phyloP scores from a whole-genome alignment of 2,888 invertebrate genomes.

The Thymelicus sylvestris region DNA sequence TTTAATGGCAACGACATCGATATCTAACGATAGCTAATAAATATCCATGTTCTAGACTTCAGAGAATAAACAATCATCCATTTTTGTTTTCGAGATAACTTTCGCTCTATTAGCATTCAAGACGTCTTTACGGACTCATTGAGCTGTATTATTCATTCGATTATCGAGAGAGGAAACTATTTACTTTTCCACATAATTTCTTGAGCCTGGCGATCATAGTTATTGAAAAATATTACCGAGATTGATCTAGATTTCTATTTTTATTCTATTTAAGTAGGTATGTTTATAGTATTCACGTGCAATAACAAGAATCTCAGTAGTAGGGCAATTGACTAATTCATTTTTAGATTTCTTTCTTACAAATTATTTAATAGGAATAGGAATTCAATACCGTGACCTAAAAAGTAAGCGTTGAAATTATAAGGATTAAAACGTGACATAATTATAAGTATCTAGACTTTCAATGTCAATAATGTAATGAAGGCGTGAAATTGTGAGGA shows the following conservation, averaged over 20 bases:
- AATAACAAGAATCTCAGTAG: neutral
- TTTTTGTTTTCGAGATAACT: constrained; percentile 28
- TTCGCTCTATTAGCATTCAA: constrained; percentile 28
- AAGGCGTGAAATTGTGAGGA: constrained; percentile 51
- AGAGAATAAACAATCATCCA: constrained; percentile 23
- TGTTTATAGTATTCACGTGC: neutral
- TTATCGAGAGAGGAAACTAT: constrained; percentile 19
- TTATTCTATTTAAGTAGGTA: neutral
- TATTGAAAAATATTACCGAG: neutral
- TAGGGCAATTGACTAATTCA: neutral
- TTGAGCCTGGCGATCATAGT: neutral
- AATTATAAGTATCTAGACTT: constrained; percentile 38
- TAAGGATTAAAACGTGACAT: constrained; percentile 41
- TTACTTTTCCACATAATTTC: neutral
- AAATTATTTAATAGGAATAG: neutral
- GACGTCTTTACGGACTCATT: constrained; percentile 24
- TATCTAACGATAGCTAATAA: constrained; percentile 11
- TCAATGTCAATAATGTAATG: constrained; percentile 45
- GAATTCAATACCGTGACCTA: constrained; percentile 34
- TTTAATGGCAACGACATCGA: neutral
- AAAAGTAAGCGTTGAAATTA: constrained; percentile 32
- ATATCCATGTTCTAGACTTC: neutral
- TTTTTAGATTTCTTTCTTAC: constrained; percentile 8
- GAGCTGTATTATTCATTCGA: constrained; percentile 25
- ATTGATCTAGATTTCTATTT: constrained; percentile 7